Percentiles rank a stretch among this genome's conserved stretches.
These are phyloP conservation scores for cat (Felis catus) DNA, from an alignment of 2,113 vertebrate genomes.

Conservation along the genomic window DNA sequence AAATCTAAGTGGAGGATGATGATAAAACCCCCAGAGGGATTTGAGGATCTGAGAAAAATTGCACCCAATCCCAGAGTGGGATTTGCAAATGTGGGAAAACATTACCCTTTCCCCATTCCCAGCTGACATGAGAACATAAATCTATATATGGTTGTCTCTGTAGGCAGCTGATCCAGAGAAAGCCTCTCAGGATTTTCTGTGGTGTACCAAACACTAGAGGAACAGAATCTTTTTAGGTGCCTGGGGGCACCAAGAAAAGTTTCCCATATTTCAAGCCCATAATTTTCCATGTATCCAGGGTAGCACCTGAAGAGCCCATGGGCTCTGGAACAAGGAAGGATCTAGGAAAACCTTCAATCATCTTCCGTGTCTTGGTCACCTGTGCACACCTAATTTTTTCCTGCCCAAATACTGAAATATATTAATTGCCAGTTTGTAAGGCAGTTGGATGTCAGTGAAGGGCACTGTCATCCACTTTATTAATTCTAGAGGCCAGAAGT, in stretches of 20 bases:
- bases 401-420: conserved; percentile 93
- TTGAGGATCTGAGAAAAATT: not conserved
- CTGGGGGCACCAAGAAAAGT: not conserved
- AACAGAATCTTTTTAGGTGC: not conserved
- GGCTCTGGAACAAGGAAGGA: not conserved
- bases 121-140: not conserved
- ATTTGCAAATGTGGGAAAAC: not conserved
- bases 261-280: not conserved
- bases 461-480: conserved; percentile 96
- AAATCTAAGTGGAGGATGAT: not conserved
- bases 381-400: conserved; percentile 94
- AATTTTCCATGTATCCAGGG: not conserved
- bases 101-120: not conserved
- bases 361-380: conserved; percentile 82
- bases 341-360: too few species aligned
- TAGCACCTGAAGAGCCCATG: not conserved
- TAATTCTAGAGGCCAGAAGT: conserved; percentile 56
- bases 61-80: not conserved
- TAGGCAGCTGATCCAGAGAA: not conserved
- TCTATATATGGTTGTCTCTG: not conserved
- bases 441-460: conserved; percentile 95
- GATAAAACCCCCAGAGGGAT: not conserved
- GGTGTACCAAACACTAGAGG: not conserved
- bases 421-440: conserved; percentile 95
- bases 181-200: not conserved